Evolutionary conservation across 2,797 vertebrate species (phyloP), one percentile per base, ranked within the genome.

Genomic region (Chiloscyllium punctatum): DNA sequence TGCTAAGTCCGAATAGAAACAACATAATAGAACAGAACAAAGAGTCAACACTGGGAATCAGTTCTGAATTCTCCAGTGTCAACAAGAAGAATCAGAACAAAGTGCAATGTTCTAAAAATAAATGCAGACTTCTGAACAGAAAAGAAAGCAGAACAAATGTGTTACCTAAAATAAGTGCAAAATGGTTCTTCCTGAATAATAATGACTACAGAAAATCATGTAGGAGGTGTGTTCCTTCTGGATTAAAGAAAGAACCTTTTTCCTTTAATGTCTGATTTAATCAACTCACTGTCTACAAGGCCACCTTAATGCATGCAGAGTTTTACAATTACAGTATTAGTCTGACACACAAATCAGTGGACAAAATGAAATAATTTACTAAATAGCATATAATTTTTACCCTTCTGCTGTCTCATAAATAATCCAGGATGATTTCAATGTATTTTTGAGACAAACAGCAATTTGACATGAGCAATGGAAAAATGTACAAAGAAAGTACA

Each of bases 131-230:
- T 94, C 68, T 72, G 72, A 94, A 94, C 42, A 72, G 92, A 71
- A 94, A 94, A 94, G 92, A 69, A 72, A 94, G 92, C 88, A 91
- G 92, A 94, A 72, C 92, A 94, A 72, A 72, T 48, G 66, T 8
- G 92, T 72, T 72, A 94, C 68, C 37, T 30, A 72, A 94, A 94
- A 94, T 94, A 94, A 71, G 30, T 94, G 37, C 69, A 71, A 71
- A 94, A 30, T 72, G 69, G 37, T 69, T 72, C 68, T 48, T 69
- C 69, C 42, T 94, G 92, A 94, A 72, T 72, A 48, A 71, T 71
- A 94, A 72, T 94, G 37, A 30, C 68, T 72, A 66, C 5, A 51
- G n/a, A 51, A 48, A 72, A 72, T 71, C 68, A 13, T 94, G 92
- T 7, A 94, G 88, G 51, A 90, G 92, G 11, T 91, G 66, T 66